Base-by-base conservation (phyloP, 2,797 vertebrate genomes). In the Sebastes nivosus region DNA sequence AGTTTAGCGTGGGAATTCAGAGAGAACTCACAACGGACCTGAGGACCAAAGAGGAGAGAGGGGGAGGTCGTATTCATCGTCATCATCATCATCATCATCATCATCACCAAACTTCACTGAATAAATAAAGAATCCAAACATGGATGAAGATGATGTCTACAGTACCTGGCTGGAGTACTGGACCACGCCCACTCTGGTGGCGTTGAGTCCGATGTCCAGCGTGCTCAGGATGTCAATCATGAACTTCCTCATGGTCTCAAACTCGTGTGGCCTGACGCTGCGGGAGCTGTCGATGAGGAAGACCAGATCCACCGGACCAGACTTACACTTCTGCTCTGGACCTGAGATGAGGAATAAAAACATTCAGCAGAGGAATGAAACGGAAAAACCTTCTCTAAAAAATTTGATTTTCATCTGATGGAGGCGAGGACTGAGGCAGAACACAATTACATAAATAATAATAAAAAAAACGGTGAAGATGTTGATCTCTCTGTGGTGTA, bases 271-370 rank as follows among this genome's bases (percentile, higher is more conserved):
- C 16, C 98, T 95, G 61, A 99, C 98, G 7, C 99, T 99, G 83
- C 99, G 97, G 9, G 99, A 99, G 94, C 99, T 97, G 93, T 99
- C 99, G 2, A 99, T 99, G 87, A 99, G 97, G 79, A 99, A 98
- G 86, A 99, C 95, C 83, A 99, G 95, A 90, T 99, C 99, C 87
- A 99, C 91, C 0, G 98, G 98, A 12, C 98, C 97, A 0, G 96
- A 95, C 86, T 97, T 96, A 89, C 98, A 99, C 77, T 96, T 97
- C 85, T 94, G 93, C 1, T 91, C 96, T 89, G 84, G 50, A 85
- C 79, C 95, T 95, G 86, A 30, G 42, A 52, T 8, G 42, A 6
- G 22, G 30, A 36, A 10, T 2, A 8, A 32, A 30, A 27, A 38
- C 2, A 7, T 3, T 64, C 4, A 50, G 2, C 13, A 8, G 4